Conservation (phyloP, 2,797 vertebrate species). For the Mus spretus region DNA sequence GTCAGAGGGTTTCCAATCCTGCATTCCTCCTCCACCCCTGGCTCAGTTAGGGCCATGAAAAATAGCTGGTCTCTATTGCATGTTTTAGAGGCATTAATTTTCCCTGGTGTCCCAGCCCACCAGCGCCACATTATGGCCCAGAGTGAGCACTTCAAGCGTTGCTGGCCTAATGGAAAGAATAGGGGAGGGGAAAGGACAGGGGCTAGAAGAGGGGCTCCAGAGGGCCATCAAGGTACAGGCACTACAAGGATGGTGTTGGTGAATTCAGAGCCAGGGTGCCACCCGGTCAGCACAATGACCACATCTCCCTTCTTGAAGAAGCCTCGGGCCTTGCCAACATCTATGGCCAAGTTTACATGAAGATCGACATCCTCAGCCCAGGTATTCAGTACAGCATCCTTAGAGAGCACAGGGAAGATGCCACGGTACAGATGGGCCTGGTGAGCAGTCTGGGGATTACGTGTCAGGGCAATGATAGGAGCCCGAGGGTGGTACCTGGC, state of each 20-base stretch:
- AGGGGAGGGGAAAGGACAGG: slow-evolving; percentile 45
- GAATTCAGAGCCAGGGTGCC: slow-evolving; percentile 97
- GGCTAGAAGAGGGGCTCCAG: slow-evolving; percentile 8
- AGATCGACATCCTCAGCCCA: slow-evolving; percentile 99
- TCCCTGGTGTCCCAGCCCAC: slow-evolving; percentile 83
- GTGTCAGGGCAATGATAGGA: slow-evolving; percentile 97
- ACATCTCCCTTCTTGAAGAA: slow-evolving; percentile 97
- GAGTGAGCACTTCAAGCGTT: slow-evolving; percentile 85
- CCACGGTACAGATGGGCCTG: slow-evolving; percentile 97
- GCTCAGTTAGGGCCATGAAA: not conserved
- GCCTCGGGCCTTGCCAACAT: slow-evolving; percentile 94
- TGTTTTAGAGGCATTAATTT: slow-evolving; percentile 70
- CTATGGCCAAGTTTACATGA: slow-evolving; percentile 96
- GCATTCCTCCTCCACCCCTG: not conserved
- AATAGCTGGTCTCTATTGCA: not conserved
- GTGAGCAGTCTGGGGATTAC: slow-evolving; percentile 94
- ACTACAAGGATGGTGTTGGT: slow-evolving; percentile 99
- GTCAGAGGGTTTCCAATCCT: slow-evolving; percentile 4
- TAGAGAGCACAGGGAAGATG: slow-evolving; percentile 96
- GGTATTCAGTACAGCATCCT: slow-evolving; percentile 93
- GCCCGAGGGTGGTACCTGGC: slow-evolving; percentile 97
- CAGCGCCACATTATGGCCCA: slow-evolving; percentile 83
- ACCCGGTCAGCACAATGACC: slow-evolving; percentile 96
- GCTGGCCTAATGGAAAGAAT: slow-evolving; percentile 84
- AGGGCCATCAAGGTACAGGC: slow-evolving; percentile 93